Percentiles rank a stretch among this genome's conserved stretches.
Evolutionary conservation across 2,888 invertebrate species (phyloP).

Genomic region (Harpagoxenus sublaevis): DNA sequence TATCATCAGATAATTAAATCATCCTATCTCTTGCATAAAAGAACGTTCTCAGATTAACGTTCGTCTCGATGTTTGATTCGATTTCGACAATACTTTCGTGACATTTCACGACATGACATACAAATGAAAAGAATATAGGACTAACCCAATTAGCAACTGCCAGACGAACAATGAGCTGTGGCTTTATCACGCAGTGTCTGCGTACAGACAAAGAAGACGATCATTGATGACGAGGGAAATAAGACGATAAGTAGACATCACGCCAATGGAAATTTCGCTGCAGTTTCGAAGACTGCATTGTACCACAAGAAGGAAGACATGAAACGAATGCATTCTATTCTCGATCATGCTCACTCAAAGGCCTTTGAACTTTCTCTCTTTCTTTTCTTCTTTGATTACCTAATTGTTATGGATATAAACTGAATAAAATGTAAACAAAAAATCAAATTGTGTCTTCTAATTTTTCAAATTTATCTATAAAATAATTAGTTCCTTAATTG

Average conservation of each 20-base stretch:
- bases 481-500: neutral
- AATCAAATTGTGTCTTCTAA: neutral
- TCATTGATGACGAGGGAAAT: conserved; percentile 15
- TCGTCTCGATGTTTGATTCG: neutral
- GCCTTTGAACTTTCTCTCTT: conserved; percentile 24
- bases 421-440: neutral
- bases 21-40: conserved; percentile 3
- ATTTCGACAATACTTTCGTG: neutral
- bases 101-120: neutral
- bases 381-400: neutral
- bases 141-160: conserved; percentile 44
- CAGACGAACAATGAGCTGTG: conserved; percentile 59
- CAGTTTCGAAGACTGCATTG: conserved; percentile 26
- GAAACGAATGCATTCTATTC: conserved; percentile 42
- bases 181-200: conserved; percentile 33
- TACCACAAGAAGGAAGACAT: conserved; percentile 11
- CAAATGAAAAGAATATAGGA: neutral
- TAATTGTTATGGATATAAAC: neutral
- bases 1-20: neutral
- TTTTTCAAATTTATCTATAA: neutral
- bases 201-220: conserved; percentile 46
- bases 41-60: neutral
- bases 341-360: conserved; percentile 27
- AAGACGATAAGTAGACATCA: conserved; percentile 18
- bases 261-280: conserved; percentile 59